These are phyloP conservation scores for Pangasius krempfi DNA, from an alignment of 2,797 vertebrate genomes.

Conservation along the genomic window DNA sequence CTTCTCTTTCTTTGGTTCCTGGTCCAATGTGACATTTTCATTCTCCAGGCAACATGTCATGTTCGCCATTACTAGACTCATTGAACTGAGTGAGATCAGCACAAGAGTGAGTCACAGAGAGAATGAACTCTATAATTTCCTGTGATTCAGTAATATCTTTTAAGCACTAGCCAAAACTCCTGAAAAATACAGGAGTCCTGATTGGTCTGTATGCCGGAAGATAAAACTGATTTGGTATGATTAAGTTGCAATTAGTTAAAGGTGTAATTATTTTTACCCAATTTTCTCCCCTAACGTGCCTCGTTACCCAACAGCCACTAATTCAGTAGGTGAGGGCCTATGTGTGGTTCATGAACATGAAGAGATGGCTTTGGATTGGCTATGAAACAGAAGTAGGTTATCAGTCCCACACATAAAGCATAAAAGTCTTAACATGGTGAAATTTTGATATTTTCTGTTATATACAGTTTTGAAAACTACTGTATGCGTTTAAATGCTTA, in stretches of 20 bases:
- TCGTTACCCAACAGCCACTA: neutral
- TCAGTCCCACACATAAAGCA: neutral
- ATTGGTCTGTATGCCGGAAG: neutral
- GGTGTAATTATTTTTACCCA: neutral
- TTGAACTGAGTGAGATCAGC: conserved; percentile 23
- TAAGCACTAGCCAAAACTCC: conserved; percentile 13
- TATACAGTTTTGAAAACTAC: neutral
- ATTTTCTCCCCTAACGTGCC: neutral
- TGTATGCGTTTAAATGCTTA: neutral
- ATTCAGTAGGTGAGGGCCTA: neutral
- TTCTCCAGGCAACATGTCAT: conserved; percentile 28
- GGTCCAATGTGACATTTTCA: conserved; percentile 40
- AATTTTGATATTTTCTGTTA: neutral
- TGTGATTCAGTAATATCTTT: conserved; percentile 10
- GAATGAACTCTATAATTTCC: conserved; percentile 8
- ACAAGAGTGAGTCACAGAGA: conserved; percentile 33
- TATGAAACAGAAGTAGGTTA: neutral
- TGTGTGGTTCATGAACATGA: conserved; percentile 4
- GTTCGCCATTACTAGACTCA: conserved; percentile 25
- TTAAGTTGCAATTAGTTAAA: conserved; percentile 1
- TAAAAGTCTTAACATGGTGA: neutral
- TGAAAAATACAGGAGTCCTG: neutral
- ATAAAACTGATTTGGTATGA: neutral
- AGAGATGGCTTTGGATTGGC: neutral
- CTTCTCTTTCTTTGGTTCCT: conserved; percentile 31